Conservation (phyloP, 2,797 vertebrate genomes). For the Coluber constrictor region DNA sequence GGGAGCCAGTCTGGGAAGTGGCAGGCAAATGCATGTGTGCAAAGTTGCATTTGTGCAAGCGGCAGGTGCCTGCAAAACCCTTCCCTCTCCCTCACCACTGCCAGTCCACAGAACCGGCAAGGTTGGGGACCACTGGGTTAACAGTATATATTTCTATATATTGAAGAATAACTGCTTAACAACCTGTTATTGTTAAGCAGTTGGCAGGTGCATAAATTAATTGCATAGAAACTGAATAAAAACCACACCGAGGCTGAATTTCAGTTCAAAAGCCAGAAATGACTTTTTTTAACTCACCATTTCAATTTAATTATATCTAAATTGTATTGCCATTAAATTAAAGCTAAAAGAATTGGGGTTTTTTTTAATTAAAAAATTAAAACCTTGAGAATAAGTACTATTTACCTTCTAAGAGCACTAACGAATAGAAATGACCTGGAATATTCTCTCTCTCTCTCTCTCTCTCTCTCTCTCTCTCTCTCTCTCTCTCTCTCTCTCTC, state of each 20-base stretch:
- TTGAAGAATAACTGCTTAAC: neutral
- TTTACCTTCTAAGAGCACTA: slow-evolving; percentile 55
- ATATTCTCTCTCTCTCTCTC: slow-evolving; percentile 35
- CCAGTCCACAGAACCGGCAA: neutral
- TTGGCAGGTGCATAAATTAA: slow-evolving; percentile 42
- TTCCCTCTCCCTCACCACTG: neutral
- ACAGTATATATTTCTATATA: neutral
- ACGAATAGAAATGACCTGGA: slow-evolving; percentile 54
- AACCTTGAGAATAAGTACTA: slow-evolving; percentile 51
- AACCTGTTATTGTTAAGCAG: neutral
- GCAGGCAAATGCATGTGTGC: neutral
- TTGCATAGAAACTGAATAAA: slow-evolving; percentile 40
- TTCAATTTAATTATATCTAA: slow-evolving; percentile 62
- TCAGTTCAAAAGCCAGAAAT: slow-evolving; percentile 20
- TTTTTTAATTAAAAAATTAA: slow-evolving; percentile 31
- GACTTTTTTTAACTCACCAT: slow-evolving; percentile 41
- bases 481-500: no score
- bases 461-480: no score
- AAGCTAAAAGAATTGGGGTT: slow-evolving; percentile 51
- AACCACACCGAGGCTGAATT: slow-evolving; percentile 36
- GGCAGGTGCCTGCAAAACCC: neutral
- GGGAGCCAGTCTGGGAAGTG: neutral
- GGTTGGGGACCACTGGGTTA: neutral
- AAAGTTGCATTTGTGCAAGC: neutral
- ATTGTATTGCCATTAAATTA: slow-evolving; percentile 61